phyloP scores from a whole-genome alignment of 2,113 vertebrate genomes.

The Coptodon rendalli region DNA sequence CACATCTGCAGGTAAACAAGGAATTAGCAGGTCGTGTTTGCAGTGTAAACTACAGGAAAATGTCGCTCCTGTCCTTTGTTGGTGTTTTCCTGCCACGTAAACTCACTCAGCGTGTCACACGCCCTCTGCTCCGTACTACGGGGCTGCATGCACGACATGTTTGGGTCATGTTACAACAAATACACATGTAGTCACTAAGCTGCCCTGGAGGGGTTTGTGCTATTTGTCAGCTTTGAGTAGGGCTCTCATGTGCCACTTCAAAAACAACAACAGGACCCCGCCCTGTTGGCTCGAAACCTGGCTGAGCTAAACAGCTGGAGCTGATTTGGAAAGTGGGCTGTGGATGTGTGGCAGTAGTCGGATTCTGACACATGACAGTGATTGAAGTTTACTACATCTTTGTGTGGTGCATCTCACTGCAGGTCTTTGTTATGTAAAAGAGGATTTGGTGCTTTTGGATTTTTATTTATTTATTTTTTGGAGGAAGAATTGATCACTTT shows the following conservation, averaged over 20 bases:
- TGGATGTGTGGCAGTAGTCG: not conserved
- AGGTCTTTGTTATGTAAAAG: not conserved
- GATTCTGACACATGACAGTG: not conserved
- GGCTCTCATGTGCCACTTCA: constrained; percentile 29
- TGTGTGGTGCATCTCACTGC: not conserved
- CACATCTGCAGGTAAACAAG: not conserved
- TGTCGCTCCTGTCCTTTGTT: not conserved
- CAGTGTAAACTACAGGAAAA: not conserved
- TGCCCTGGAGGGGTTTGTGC: not conserved
- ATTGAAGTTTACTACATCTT: not conserved
- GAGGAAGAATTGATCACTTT: not conserved
- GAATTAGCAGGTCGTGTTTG: not conserved
- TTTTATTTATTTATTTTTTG: not conserved
- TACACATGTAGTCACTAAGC: not conserved
- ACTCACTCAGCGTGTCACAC: not conserved
- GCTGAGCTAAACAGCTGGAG: constrained; percentile 8
- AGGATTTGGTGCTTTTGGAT: not conserved
- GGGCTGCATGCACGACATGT: not conserved
- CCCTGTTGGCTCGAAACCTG: not conserved
- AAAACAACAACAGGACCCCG: constrained; percentile 1
- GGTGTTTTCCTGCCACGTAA: not conserved
- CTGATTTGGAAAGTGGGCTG: not conserved
- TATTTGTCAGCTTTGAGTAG: not conserved
- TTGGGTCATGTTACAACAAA: constrained; percentile 24
- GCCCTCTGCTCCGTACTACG: not conserved